A percentile compares a stretch with the other conserved stretches of the same genome.
These are phyloP conservation scores for Eupithecia subumbrata DNA, from an alignment of 2,888 invertebrate genomes.

Conservation along the genomic window DNA sequence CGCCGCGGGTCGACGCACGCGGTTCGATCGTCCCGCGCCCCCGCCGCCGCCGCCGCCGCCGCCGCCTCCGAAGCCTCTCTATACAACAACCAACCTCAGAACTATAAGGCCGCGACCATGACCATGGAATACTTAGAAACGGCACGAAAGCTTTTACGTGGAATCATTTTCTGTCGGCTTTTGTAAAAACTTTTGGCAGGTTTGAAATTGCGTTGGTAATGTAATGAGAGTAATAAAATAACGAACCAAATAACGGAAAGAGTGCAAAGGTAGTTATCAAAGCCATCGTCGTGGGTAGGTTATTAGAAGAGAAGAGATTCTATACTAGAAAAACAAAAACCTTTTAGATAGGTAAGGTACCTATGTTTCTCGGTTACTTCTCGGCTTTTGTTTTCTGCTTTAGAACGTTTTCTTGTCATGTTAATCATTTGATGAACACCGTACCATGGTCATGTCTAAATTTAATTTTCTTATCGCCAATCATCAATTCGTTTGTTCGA, in stretches of 20 bases:
- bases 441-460: slow-evolving; percentile 28
- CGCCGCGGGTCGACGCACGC: slow-evolving; percentile 80
- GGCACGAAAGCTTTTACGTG: slow-evolving; percentile 29
- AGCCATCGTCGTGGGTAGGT: too few relatives aligned
- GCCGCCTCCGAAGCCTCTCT: slow-evolving; percentile 41
- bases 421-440: not conserved
- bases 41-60: slow-evolving; percentile 48
- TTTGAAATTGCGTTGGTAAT: slow-evolving; percentile 4
- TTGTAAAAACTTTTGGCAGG: slow-evolving; percentile 11
- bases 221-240: not conserved
- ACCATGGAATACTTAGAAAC: slow-evolving; percentile 38
- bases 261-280: not conserved
- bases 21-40: slow-evolving; percentile 60
- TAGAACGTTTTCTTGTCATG: not conserved
- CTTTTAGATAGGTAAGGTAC: not conserved
- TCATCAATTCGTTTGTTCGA: slow-evolving; percentile 61
- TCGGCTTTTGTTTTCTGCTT: not conserved
- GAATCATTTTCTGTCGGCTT: slow-evolving; percentile 14
- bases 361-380: not conserved
- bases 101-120: slow-evolving; percentile 23
- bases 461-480: slow-evolving; percentile 30
- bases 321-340: not conserved
- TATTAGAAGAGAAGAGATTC: not conserved
- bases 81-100: slow-evolving; percentile 51
- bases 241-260: not conserved